phyloP scores from a whole-genome alignment of 2,113 vertebrate species.

The Nesospiza acunhae region DNA sequence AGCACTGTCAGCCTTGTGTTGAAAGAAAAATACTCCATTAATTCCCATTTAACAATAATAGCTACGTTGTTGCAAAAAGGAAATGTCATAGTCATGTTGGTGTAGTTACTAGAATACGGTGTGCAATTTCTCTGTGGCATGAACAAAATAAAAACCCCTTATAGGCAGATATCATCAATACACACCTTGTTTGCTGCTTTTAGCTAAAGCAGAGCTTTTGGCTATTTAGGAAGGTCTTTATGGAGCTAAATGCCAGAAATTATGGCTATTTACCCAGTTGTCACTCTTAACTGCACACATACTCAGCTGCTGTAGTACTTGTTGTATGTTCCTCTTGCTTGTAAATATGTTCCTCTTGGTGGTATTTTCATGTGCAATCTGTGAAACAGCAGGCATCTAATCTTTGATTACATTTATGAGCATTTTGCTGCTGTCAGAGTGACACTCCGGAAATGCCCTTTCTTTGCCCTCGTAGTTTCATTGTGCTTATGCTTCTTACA shows the following conservation, averaged over 20 bases:
- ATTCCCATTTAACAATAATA: not conserved
- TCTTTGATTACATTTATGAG: slow-evolving; percentile 3
- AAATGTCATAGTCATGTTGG: not conserved
- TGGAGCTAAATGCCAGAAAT: slow-evolving; percentile 29
- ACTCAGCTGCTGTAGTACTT: not conserved
- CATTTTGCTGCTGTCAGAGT: not conserved
- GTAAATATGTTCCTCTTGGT: not conserved
- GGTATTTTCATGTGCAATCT: not conserved
- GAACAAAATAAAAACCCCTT: not conserved
- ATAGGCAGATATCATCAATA: not conserved
- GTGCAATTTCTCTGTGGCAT: not conserved
- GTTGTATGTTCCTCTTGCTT: not conserved
- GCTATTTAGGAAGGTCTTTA: slow-evolving; percentile 29
- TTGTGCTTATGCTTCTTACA: not conserved
- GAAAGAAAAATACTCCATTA: not conserved
- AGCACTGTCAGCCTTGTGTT: not conserved
- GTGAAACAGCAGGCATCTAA: not conserved
- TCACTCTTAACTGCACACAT: not conserved
- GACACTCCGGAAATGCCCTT: slow-evolving; percentile 13
- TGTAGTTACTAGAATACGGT: not conserved
- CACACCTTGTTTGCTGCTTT: not conserved
- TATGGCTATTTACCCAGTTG: not conserved
- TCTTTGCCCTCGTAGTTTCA: slow-evolving; percentile 29
- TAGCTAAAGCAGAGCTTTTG: not conserved
- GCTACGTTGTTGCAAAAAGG: not conserved